Evolutionary conservation across 2,888 invertebrate species (phyloP), one percentile per base, ranked within the genome.

Genomic region (Esperia sulphurella): DNA sequence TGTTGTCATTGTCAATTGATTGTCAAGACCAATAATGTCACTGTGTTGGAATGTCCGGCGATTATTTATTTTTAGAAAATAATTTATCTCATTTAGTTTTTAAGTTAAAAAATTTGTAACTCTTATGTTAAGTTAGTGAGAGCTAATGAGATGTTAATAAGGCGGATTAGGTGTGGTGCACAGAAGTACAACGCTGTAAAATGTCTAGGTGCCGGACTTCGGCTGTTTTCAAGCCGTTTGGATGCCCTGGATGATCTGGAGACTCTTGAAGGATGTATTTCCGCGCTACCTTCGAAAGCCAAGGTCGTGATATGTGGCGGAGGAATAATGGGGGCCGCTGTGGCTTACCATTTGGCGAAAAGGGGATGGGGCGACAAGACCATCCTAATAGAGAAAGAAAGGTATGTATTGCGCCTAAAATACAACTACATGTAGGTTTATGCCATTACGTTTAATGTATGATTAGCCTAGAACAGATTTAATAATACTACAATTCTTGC

Each of bases 291-390:
- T 0, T 51, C 76, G 40, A 87, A 92, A 67, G 91, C 94, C 0
- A 92, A 92, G 67, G 96, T 96, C 40, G 95, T 97, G 40, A 93
- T 98, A 68, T 97, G 97, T 78, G 98, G 98, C 3, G 97, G 97
- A 12, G 98, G 98, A 21, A 93, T 97, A 40, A 95, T 97, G 91
- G 98, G 97, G 4, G 95, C 96, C 8, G 95, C 97, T 1, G 96
- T 98, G 8, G 97, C 97, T 9, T 98, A 97, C 77, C 96, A 98
- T 76, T 86, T 98, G 41, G 95, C 96, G 0, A 87, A 93, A 63
- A 83, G 94, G 57, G 98, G 97, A 45, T 95, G 95, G 94, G 96
- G 95, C 8, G 87, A 91, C 28, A 92, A 96, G 57, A 96, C 97
- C 1, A 86, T 97, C 13, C 81, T 98, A 0, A 83, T 98, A 39